These are phyloP conservation scores for Drosophila ambigua DNA, from an alignment of 1,140 invertebrate species.

Conservation along the genomic window DNA sequence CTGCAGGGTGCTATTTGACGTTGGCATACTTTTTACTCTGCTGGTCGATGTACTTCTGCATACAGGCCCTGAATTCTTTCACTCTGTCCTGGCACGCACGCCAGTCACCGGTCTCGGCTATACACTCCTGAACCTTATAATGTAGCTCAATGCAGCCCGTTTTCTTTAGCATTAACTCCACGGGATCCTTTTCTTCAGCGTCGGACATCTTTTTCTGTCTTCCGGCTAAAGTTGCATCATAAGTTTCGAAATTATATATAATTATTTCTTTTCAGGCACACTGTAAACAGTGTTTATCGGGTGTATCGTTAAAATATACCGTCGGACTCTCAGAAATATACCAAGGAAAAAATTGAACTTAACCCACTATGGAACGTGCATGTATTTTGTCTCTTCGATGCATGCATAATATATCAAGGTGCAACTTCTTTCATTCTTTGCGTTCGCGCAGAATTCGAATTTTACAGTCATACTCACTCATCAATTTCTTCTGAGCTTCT, in stretches of 20 bases:
- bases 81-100: constrained; percentile 94
- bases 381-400: too few species aligned
- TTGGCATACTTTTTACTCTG: constrained; percentile 78
- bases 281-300: too few species aligned
- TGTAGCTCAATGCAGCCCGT: constrained; percentile 95
- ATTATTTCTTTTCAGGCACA: too few species aligned
- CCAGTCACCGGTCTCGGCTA: constrained; percentile 94
- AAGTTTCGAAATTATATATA: constrained; percentile 8
- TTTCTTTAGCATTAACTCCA: constrained; percentile 93
- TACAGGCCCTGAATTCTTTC: constrained; percentile 91
- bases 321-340: too few species aligned
- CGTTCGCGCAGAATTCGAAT: too few species aligned
- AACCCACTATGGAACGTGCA: too few species aligned
- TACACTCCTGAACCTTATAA: constrained; percentile 94
- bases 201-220: constrained; percentile 42
- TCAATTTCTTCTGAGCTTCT: too few species aligned
- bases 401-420: too few species aligned
- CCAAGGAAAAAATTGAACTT: too few species aligned
- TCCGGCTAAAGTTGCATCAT: constrained; percentile 1
- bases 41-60: constrained; percentile 86
- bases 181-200: constrained; percentile 86
- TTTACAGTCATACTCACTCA: too few species aligned
- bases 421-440: too few species aligned
- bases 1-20: constrained; percentile 67
- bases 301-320: too few species aligned